A percentile compares a stretch with the other conserved stretches of the same genome.
Evolutionary conservation across 1,140 invertebrate genomes (phyloP).

Genomic region (Lepidurus couesii): DNA sequence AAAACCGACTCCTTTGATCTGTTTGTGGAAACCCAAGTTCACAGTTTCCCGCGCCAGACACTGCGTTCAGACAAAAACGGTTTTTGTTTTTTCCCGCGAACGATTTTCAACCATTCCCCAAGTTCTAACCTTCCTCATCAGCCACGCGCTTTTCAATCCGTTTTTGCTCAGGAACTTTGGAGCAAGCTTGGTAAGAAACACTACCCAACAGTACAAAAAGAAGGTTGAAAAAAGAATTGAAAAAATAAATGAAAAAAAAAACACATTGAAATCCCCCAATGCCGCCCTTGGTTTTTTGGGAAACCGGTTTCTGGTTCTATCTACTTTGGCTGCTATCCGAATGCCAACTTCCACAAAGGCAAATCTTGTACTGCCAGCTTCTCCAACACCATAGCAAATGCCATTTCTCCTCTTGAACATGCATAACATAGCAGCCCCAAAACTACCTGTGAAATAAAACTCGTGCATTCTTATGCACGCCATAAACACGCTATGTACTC

Average conservation of each 20-base stretch:
- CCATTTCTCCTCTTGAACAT: neutral
- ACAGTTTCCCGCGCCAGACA: neutral
- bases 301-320: neutral
- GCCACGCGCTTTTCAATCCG: slow-evolving; percentile 6
- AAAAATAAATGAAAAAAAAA: neutral
- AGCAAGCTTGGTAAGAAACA: too few relatives aligned
- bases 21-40: neutral
- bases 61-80: neutral
- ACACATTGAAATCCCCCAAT: neutral
- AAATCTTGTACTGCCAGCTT: neutral
- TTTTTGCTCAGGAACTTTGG: neutral
- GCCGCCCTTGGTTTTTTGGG: neutral
- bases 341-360: neutral
- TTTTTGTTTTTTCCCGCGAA: neutral
- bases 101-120: neutral
- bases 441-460: slow-evolving; percentile 22
- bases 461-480: slow-evolving; percentile 13
- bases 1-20: neutral
- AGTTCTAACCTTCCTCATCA: neutral
- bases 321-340: neutral
- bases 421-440: slow-evolving; percentile 17
- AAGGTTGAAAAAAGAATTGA: too few relatives aligned
- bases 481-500: slow-evolving; percentile 1
- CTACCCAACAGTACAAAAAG: too few relatives aligned
- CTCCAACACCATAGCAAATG: neutral